Base-by-base conservation (phyloP, 2,888 invertebrate species). In the Prenolepis imparis region DNA sequence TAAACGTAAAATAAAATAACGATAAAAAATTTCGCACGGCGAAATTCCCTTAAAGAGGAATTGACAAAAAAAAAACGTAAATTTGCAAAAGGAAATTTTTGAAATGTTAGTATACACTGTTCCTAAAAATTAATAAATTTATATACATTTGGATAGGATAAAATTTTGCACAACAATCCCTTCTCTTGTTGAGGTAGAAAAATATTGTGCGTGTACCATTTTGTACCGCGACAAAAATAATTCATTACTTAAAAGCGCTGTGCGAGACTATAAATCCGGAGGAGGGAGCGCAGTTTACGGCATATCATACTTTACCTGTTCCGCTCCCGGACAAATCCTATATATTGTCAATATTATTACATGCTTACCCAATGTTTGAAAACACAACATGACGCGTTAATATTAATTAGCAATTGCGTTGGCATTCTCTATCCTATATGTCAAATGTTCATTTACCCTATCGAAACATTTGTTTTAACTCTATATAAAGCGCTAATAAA, bases 341-440 rank as follows among this genome's bases (percentile, higher is more conserved):
- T 39, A 52, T 36, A 66, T 75, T 39, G 75, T 66, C 75, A 75
- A 75, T 75, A 75, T 75, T 52, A 52, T 75, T 55, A 66, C 24
- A 52, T 39, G 75, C 64, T 75, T 66, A 75, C 12, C 52, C 66
- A 52, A 64, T 52, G 52, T 66, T 75, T 66, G 64, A 52, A 75
- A 75, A 55, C 64, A 66, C 66, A 64, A 52, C 66, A 39, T 39
- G 12, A 39, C n/a, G 11, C 64, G 39, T 64, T 75, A 75, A 66
- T 75, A 75, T 75, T 66, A 75, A 75, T 75, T 66, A 52, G 66
- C 24, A 64, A 75, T 75, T 24, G 36, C 52, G 52, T 41, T 12
- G 18, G 66, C 66, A 18, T 66, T 24, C 39, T 36, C 39, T 39
- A 24, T 39, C n/a, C 36, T 24, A 75, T 52, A n/a, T 24, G 75